A percentile compares a stretch with the other conserved stretches of the same genome.
phyloP scores from a whole-genome alignment of 1,140 invertebrate genomes.

The Drosophila mojavensis region DNA sequence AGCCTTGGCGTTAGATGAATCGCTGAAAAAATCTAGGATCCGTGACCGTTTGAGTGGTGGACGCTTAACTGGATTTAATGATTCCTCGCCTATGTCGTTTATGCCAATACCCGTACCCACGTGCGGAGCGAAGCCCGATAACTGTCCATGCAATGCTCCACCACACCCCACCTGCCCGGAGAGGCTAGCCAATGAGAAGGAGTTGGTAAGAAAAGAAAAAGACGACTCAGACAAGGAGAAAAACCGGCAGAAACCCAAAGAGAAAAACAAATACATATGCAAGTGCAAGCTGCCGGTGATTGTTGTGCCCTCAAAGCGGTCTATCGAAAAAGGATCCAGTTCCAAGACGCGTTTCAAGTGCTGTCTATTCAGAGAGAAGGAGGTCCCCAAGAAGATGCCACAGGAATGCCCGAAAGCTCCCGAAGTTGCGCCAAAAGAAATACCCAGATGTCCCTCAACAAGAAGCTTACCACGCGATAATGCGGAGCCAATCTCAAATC shows the following conservation, averaged over 20 bases:
- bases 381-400: background rate
- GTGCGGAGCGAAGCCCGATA: background rate
- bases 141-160: background rate
- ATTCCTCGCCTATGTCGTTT: background rate
- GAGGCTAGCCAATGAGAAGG: background rate
- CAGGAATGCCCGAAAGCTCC: background rate
- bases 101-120: background rate
- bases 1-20: background rate
- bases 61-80: background rate
- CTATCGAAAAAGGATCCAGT: background rate
- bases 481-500: no score
- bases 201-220: no score
- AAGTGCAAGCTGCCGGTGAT: background rate
- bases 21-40: background rate
- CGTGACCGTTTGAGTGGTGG: slow-evolving; percentile 8
- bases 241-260: background rate
- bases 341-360: background rate
- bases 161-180: background rate
- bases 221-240: background rate
- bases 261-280: background rate
- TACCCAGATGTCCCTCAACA: background rate
- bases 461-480: no score
- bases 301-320: slow-evolving; percentile 9
- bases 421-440: background rate
- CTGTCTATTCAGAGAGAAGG: background rate